A percentile compares a stretch with the other conserved stretches of the same genome.
Evolutionary conservation across 2,113 vertebrate genomes (phyloP).

Genomic region (Cheirogaleus medius): DNA sequence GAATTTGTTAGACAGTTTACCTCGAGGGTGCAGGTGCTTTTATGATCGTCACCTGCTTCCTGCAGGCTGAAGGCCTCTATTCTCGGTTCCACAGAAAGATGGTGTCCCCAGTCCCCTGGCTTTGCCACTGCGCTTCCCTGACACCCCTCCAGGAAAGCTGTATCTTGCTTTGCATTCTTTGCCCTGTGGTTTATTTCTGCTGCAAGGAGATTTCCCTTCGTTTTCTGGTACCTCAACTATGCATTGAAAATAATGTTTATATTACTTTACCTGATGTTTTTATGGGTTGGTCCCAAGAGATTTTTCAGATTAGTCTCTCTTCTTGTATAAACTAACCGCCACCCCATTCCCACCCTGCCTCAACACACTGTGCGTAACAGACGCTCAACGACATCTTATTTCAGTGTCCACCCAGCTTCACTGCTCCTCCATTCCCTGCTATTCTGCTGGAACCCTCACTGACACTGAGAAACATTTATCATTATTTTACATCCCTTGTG

Average conservation of each 20-base stretch:
- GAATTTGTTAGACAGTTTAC: not conserved
- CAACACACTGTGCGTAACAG: not conserved
- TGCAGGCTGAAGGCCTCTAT: not conserved
- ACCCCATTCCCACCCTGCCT: not conserved
- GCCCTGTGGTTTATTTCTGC: not conserved
- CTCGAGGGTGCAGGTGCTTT: not conserved
- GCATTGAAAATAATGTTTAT: not conserved
- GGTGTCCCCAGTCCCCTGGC: not conserved
- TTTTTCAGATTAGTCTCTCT: not conserved
- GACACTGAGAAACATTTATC: not conserved
- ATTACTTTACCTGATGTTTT: not conserved
- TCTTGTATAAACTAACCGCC: not conserved
- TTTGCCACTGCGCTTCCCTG: not conserved
- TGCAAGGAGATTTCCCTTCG: not conserved
- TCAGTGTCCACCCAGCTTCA: not conserved
- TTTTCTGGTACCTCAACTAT: not conserved
- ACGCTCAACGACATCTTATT: not conserved
- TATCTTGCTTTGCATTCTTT: not conserved
- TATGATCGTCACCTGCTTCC: not conserved
- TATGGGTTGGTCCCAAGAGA: not conserved
- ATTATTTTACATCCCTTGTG: not conserved
- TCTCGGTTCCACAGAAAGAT: not conserved
- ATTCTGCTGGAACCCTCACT: not conserved
- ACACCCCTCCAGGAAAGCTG: not conserved
- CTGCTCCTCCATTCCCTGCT: too few relatives aligned